phyloP scores from a whole-genome alignment of 1,140 invertebrate genomes.

The Penaeus indicus region DNA sequence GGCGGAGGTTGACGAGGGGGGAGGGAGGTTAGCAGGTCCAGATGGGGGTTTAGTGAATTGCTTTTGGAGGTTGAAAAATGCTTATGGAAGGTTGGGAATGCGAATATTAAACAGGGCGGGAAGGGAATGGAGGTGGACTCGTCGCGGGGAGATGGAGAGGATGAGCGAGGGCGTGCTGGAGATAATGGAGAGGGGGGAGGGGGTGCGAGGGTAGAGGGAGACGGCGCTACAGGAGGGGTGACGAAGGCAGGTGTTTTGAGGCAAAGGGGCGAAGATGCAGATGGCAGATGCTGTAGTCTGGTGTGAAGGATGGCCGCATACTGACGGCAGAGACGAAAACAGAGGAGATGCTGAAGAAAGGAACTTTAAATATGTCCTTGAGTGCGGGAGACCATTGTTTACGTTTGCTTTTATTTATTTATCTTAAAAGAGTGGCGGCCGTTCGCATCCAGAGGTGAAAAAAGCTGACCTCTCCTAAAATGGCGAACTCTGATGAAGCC shows the following conservation, averaged over 20 bases:
- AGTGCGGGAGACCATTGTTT: background rate
- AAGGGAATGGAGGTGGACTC: background rate
- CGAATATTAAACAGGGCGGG: no score
- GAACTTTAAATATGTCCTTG: constrained; percentile 31
- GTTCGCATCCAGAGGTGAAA: no score
- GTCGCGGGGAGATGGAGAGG: background rate
- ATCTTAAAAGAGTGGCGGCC: no score
- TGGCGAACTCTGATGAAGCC: no score
- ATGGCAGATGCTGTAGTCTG: constrained; percentile 12
- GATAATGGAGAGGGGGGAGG: background rate
- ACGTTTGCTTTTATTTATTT: no score
- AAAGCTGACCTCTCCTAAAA: no score
- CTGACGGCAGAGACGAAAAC: no score
- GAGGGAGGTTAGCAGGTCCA: background rate
- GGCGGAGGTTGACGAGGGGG: background rate
- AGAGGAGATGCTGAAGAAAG: background rate
- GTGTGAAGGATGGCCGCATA: no score
- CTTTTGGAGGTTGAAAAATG: no score
- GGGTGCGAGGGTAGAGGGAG: background rate
- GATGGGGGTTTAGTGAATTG: no score
- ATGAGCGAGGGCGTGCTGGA: background rate
- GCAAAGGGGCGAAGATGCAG: background rate
- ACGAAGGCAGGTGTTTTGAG: background rate
- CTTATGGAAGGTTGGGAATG: no score
- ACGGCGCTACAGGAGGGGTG: no score